Conservation (phyloP, 2,888 invertebrate species). For the Hyppa rectilinea region DNA sequence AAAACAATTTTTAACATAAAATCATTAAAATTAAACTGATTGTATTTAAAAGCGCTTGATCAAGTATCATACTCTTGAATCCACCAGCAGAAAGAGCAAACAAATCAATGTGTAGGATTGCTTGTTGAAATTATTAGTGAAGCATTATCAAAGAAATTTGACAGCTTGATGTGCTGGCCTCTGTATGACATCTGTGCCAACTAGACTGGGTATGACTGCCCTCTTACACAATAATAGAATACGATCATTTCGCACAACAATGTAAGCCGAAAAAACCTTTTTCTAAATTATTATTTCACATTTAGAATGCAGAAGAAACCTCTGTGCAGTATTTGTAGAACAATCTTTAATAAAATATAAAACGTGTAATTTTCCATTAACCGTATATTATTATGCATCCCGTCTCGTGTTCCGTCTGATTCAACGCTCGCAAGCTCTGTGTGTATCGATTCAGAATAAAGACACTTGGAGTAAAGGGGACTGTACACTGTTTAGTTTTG, state of each 20-base stretch:
- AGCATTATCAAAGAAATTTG: too few relatives aligned
- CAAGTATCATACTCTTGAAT: too few relatives aligned
- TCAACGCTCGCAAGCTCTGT: slow-evolving; percentile 39
- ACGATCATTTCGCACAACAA: too few relatives aligned
- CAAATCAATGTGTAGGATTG: too few relatives aligned
- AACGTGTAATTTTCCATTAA: slow-evolving; percentile 34
- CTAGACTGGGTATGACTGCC: neutral
- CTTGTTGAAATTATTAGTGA: too few relatives aligned
- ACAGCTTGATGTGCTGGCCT: too few relatives aligned
- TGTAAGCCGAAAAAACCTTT: neutral
- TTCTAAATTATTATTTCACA: neutral
- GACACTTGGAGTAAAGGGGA: slow-evolving; percentile 38
- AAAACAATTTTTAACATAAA: too few relatives aligned
- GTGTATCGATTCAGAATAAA: slow-evolving; percentile 59
- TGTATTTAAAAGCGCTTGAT: too few relatives aligned
- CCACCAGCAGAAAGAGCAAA: too few relatives aligned
- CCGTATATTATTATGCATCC: slow-evolving; percentile 43
- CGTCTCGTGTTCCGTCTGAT: slow-evolving; percentile 34
- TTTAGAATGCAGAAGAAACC: neutral
- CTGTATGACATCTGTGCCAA: too few relatives aligned
- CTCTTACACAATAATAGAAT: too few relatives aligned
- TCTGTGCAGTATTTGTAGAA: neutral
- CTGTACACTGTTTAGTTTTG: slow-evolving; percentile 12
- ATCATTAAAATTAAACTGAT: too few relatives aligned
- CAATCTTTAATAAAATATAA: neutral